Base-by-base conservation (phyloP, 2,888 invertebrate genomes). In the Cataglyphis livida region DNA sequence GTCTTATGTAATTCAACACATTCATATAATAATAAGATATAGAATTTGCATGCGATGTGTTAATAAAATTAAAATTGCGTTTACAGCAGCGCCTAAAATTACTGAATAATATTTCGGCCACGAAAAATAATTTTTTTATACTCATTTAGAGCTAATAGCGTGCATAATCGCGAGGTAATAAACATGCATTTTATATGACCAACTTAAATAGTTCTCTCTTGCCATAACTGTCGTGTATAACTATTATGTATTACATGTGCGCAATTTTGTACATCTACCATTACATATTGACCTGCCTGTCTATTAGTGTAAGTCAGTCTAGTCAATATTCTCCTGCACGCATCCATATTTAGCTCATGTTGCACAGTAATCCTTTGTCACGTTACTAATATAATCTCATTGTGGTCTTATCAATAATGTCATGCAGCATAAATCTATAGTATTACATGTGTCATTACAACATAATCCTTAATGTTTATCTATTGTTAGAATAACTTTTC, bases 301-400 rank as follows among this genome's bases (percentile, higher is more conserved):
- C 35, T 70, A 48, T 70, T 79, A 79, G 15, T 21, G 18, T 32
- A 44, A 44, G 44, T 7, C 70, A 44, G 41, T 41, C n/a, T 25
- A 65, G 41, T 78, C 78, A 78, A 78, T 59, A 70, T 21, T 44
- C 78, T 44, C 9, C 28, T 25, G 35, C 12, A 25, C 70, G 21
- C 59, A 44, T 9, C 21, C 44, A 44, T 68, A 68, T 57, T 44
- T 78, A 44, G 18, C 35, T 21, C 57, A 32, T 57, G 35, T 51
- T 68, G 51, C n/a, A 28, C n/a, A 28, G 12, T n/a, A 51, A 32
- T 41, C 41, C 35, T 59, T 78, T 78, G 70, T 70, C 44, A 59
- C 18, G 25, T 79, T 59, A 59, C 78, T 78, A 70, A 70, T 79
- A 35, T 70, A 51, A 51, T 70, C 32, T 79, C 59, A 59, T 38